Conservation (phyloP, 2,113 vertebrate genomes). For the Bombycilla garrulus region DNA sequence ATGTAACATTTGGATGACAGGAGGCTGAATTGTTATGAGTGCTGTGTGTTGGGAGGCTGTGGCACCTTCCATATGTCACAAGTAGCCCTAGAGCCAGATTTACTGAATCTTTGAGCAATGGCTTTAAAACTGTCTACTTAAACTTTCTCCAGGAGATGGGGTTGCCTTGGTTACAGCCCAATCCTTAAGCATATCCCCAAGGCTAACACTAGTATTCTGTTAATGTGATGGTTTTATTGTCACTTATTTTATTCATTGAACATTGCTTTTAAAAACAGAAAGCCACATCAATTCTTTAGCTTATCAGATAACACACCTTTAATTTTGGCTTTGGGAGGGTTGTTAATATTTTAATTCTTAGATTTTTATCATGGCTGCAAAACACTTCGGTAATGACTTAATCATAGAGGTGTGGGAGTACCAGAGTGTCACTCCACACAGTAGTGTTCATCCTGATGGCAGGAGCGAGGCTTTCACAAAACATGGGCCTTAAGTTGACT, state of each 20-base stretch:
- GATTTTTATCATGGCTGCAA: neutral
- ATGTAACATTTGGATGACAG: neutral
- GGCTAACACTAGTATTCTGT: constrained; percentile 9
- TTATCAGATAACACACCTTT: constrained; percentile 3
- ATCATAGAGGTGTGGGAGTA: neutral
- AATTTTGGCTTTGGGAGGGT: neutral
- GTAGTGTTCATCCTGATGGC: neutral
- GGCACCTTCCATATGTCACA: neutral
- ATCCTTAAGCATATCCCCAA: constrained; percentile 11
- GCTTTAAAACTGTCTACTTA: constrained; percentile 33
- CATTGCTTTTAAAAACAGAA: neutral
- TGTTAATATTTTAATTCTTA: neutral
- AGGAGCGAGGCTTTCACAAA: neutral
- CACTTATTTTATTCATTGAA: constrained; percentile 1
- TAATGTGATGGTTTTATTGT: constrained; percentile 22
- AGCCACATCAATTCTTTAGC: neutral
- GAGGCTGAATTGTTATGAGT: neutral
- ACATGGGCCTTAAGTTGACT: neutral
- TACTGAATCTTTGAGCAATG: neutral
- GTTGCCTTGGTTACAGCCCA: constrained; percentile 54
- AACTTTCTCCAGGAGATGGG: constrained; percentile 21
- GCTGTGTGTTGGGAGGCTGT: neutral
- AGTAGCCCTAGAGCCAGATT: neutral
- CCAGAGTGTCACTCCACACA: neutral
- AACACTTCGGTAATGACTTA: neutral